A percentile compares a stretch with the other conserved stretches of the same genome.
Evolutionary conservation across 2,113 vertebrate species (phyloP).

Genomic region (Halichoeres trimaculatus): DNA sequence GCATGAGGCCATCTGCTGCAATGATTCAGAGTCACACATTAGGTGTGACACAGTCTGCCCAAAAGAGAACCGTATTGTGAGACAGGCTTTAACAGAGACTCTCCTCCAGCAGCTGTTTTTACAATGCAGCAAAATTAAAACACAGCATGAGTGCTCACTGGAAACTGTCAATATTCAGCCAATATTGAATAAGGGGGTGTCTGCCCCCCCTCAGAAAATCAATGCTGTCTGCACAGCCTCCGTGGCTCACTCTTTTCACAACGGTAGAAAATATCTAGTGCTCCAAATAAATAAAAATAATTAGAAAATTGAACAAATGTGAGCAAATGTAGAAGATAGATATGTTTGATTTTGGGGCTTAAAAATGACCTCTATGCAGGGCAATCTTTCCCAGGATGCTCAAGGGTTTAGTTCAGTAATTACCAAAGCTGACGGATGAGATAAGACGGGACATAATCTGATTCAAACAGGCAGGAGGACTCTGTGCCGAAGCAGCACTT

Average conservation of each 20-base stretch:
- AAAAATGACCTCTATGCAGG: slow-evolving; percentile 47
- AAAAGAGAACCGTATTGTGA: slow-evolving; percentile 49
- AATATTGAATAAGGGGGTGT: slow-evolving; percentile 47
- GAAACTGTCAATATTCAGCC: slow-evolving; percentile 60
- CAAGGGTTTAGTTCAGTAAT: slow-evolving; percentile 70
- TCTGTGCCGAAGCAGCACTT: slow-evolving; percentile 73
- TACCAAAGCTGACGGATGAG: slow-evolving; percentile 65
- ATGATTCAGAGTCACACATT: slow-evolving; percentile 57
- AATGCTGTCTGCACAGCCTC: slow-evolving; percentile 33
- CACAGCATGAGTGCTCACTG: slow-evolving; percentile 51
- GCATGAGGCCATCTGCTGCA: slow-evolving; percentile 43
- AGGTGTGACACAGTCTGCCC: slow-evolving; percentile 46
- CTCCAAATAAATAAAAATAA: slow-evolving; percentile 39
- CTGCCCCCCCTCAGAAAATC: slow-evolving; percentile 46
- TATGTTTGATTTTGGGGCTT: slow-evolving; percentile 53
- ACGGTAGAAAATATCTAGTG: slow-evolving; percentile 13
- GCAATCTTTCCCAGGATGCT: slow-evolving; percentile 57
- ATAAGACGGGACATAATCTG: slow-evolving; percentile 68
- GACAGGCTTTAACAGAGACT: slow-evolving; percentile 29
- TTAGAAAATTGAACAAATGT: slow-evolving; percentile 54
- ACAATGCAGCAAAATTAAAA: slow-evolving; percentile 64
- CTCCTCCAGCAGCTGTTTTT: slow-evolving; percentile 43
- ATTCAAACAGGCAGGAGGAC: slow-evolving; percentile 44
- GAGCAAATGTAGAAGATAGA: slow-evolving; percentile 49
- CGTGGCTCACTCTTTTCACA: slow-evolving; percentile 25